Percentiles rank a stretch among this genome's conserved stretches.
Evolutionary conservation across 2,797 vertebrate species (phyloP).

Genomic region (Trachops cirrhosus): DNA sequence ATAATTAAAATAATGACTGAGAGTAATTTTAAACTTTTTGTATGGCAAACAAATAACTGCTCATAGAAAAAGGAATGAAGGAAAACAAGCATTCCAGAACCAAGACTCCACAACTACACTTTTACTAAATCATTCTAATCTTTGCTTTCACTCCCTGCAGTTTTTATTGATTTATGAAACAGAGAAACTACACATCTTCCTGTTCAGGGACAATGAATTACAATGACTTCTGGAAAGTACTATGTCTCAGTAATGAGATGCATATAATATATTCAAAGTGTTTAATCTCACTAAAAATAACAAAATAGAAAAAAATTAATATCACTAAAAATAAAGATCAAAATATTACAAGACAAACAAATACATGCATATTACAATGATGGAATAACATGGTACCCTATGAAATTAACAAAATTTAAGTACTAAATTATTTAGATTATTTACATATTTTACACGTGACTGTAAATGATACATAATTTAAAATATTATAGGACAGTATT

Average conservation of each 20-base stretch:
- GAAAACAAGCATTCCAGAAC: background rate
- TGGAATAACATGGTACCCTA: background rate
- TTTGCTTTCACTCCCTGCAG: background rate
- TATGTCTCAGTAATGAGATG: background rate
- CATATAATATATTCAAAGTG: background rate
- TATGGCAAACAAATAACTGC: background rate
- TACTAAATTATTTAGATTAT: background rate
- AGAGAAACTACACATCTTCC: background rate
- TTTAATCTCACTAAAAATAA: background rate
- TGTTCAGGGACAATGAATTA: background rate
- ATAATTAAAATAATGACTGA: background rate
- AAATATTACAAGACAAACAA: background rate
- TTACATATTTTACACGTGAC: background rate
- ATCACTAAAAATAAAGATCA: background rate
- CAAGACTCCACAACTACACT: background rate
- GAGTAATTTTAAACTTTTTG: conserved; percentile 36
- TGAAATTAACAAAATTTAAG: background rate
- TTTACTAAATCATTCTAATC: background rate
- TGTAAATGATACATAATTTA: background rate
- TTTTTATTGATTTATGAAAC: background rate
- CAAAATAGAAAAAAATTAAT: background rate
- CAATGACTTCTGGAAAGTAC: background rate
- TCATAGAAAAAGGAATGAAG: background rate
- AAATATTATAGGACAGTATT: background rate
- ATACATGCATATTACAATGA: background rate